Conservation (phyloP, 2,797 vertebrate genomes). For the Gastrophryne carolinensis region DNA sequence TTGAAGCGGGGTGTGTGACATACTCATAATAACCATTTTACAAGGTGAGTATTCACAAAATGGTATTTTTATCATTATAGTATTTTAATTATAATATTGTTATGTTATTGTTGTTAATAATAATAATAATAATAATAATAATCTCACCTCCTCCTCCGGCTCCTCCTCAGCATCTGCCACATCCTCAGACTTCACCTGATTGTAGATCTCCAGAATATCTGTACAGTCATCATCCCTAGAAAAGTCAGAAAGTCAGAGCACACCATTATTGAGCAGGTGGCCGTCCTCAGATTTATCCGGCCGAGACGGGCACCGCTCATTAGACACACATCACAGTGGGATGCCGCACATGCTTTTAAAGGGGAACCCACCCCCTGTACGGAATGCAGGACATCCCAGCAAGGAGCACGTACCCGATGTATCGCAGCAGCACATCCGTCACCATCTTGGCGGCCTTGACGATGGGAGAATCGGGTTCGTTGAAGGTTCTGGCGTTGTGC, state of each 20-base stretch:
- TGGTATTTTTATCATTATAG: too few relatives aligned
- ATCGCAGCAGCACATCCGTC: slow-evolving; percentile 88
- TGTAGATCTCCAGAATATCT: slow-evolving; percentile 88
- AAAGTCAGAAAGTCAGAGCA: too few relatives aligned
- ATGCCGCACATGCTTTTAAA: not conserved
- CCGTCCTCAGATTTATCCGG: too few relatives aligned
- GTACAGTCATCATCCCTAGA: slow-evolving; percentile 91
- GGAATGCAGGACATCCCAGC: not conserved
- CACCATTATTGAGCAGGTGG: too few relatives aligned
- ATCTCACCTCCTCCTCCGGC: slow-evolving; percentile 75
- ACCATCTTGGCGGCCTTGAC: slow-evolving; percentile 93
- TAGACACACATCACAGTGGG: too few relatives aligned
- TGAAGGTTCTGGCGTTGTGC: slow-evolving; percentile 96
- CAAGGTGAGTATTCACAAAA: too few relatives aligned
- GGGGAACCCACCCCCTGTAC: not conserved
- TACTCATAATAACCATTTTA: too few relatives aligned
- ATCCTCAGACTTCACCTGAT: slow-evolving; percentile 83
- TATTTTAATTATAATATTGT: too few relatives aligned
- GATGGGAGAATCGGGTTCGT: slow-evolving; percentile 95
- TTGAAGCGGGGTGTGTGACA: too few relatives aligned
- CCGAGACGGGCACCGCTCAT: too few relatives aligned
- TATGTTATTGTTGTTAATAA: too few relatives aligned
- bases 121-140: too few relatives aligned
- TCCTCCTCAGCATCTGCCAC: slow-evolving; percentile 84
- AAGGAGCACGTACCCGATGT: slow-evolving; percentile 81